phyloP scores from a whole-genome alignment of 2,888 invertebrate genomes.

The Ichneumoninae sp. region DNA sequence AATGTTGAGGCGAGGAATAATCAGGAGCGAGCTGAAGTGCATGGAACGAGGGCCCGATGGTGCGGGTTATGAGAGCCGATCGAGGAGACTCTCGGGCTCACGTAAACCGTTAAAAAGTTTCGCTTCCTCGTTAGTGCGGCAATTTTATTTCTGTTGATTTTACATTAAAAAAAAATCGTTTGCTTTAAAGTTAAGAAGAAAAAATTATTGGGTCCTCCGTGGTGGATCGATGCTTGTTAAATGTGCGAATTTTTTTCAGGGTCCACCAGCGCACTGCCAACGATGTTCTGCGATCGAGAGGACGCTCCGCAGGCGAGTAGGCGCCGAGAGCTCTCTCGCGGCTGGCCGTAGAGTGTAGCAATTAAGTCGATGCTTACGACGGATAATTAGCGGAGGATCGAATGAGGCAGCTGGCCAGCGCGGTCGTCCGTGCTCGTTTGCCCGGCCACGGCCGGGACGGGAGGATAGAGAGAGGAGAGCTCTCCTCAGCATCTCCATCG shows the following conservation, averaged over 20 bases:
- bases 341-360: constrained; percentile 75
- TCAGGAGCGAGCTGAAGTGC: constrained; percentile 11
- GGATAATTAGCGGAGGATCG: constrained; percentile 82
- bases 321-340: constrained; percentile 36
- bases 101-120: neutral
- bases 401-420: constrained; percentile 82
- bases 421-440: constrained; percentile 61
- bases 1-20: constrained; percentile 60
- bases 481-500: constrained; percentile 57
- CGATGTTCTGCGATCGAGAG: neutral
- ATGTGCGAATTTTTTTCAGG: neutral
- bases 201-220: neutral
- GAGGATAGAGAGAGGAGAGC: constrained; percentile 26
- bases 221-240: neutral
- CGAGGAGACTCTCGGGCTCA: neutral
- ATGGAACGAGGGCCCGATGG: neutral
- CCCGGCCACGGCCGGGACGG: neutral
- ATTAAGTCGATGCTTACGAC: constrained; percentile 82
- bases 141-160: neutral
- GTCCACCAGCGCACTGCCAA: neutral
- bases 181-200: neutral
- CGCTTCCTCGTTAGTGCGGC: neutral
- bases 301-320: neutral
- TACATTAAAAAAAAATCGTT: neutral
- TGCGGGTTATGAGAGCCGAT: neutral